phyloP scores from a whole-genome alignment of 2,888 invertebrate genomes.

The Brachyopa scutellaris region DNA sequence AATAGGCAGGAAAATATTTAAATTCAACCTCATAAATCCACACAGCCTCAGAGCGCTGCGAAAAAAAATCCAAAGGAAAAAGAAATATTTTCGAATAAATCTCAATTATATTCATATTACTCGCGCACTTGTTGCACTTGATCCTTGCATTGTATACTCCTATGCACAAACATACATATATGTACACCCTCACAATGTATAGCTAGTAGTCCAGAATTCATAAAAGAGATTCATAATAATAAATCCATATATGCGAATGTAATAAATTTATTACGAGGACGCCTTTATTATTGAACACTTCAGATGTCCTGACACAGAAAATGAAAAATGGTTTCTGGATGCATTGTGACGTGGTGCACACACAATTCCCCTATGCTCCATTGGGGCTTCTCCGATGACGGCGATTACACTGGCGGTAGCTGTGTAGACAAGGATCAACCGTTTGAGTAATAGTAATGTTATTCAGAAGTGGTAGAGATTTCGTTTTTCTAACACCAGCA shows the following conservation, averaged over 20 bases:
- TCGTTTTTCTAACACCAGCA: slow-evolving; percentile 39
- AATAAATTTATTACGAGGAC: slow-evolving; percentile 67
- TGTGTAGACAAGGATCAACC: slow-evolving; percentile 64
- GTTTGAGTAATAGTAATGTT: slow-evolving; percentile 65
- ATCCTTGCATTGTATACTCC: slow-evolving; percentile 12
- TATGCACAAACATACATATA: not conserved
- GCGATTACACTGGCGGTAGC: slow-evolving; percentile 37
- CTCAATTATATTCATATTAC: slow-evolving; percentile 55
- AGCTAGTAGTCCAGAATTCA: not conserved
- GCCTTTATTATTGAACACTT: slow-evolving; percentile 66
- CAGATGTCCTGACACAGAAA: slow-evolving; percentile 47
- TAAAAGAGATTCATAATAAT: slow-evolving; percentile 29
- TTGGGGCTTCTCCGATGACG: slow-evolving; percentile 21
- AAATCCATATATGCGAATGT: slow-evolving; percentile 62
- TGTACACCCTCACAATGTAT: not conserved
- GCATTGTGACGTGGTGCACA: slow-evolving; percentile 46
- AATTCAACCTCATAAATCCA: not conserved
- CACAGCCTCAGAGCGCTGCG: not conserved
- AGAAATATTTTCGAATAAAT: slow-evolving; percentile 29
- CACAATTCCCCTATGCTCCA: slow-evolving; percentile 24
- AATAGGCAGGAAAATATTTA: too few species aligned
- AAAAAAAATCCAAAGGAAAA: not conserved
- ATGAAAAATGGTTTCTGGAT: slow-evolving; percentile 68
- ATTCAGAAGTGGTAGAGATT: slow-evolving; percentile 53
- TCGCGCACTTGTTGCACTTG: slow-evolving; percentile 49